Base-by-base conservation (phyloP, 2,888 invertebrate species). In the Eulithis prunata region DNA sequence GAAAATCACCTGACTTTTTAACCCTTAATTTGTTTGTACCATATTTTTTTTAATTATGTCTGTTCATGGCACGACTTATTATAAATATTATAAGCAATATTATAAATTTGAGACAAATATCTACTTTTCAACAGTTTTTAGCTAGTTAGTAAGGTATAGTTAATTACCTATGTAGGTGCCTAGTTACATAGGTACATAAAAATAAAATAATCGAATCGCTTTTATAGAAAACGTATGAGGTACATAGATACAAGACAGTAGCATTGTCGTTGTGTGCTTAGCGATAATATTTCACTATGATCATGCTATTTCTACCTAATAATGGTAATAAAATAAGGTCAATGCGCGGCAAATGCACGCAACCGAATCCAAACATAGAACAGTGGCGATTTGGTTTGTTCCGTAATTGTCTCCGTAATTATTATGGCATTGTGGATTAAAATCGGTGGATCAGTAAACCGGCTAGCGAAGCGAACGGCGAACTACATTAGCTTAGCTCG, bases 351-450 rank as follows among this genome's bases (percentile, higher is more conserved):
- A 72, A 79, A 77, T 75, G 72, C 76, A 77, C 74, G 75, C 79
- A 76, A 81, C 73, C 72, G 78, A 74, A 78, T 77, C 80, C 74
- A 41, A 77, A 36, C 46, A 46, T 32, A 65, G 55, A 79, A 80
- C 80, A 74, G 79, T 79, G 77, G 79, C 76, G 82, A 84, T 87
- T 84, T 85, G 84, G 86, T 80, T 84, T 85, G 84, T 86, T 80
- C 80, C 75, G 83, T 89, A 89, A 89, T 89, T 88, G 85, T 84
- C 79, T 76, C 79, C 77, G 72, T 88, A 90, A 90, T 90, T 86
- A 86, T 89, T 85, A 86, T 90, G 87, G 88, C 88, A 90, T 89
- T 90, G 89, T 89, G 82, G 75, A 80, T 84, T 77, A 79, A 81
- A 84, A 81, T 78, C 79, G 76, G 82, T 78, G 75, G 66, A 69